Conservation (phyloP, 1,140 invertebrate genomes). For the Diorhabda sublineata region DNA sequence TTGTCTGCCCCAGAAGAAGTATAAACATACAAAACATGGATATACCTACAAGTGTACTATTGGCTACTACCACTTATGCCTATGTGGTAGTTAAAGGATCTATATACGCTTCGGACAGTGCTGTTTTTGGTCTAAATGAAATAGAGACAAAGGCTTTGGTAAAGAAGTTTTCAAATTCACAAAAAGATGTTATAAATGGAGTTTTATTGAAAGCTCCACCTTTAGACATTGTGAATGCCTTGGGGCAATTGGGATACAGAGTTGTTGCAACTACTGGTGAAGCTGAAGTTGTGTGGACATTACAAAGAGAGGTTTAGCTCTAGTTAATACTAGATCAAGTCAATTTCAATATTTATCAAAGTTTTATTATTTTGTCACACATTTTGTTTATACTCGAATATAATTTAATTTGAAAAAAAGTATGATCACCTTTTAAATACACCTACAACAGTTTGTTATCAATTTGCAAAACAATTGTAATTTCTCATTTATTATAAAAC, state of each 20-base stretch:
- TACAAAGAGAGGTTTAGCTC: conserved; percentile 64
- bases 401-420: too few species aligned
- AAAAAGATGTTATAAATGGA: conserved; percentile 63
- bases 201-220: conserved; percentile 62
- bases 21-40: conserved; percentile 34
- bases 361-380: too few species aligned
- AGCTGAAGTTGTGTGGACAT: conserved; percentile 74
- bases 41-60: conserved; percentile 42
- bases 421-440: too few species aligned
- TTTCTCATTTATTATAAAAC: too few species aligned
- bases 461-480: too few species aligned
- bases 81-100: conserved; percentile 77
- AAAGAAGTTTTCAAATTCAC: conserved; percentile 61
- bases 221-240: conserved; percentile 63
- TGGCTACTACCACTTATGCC: conserved; percentile 53
- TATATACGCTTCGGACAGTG: conserved; percentile 64
- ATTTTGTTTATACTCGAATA: too few species aligned
- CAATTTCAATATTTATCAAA: too few species aligned
- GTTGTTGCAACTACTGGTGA: conserved; percentile 73
- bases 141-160: conserved; percentile 63
- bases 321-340: too few species aligned
- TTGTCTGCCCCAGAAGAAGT: conserved; percentile 18
- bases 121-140: conserved; percentile 67
- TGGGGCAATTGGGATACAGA: conserved; percentile 71
- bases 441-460: too few species aligned